Evolutionary conservation across 2,888 invertebrate genomes (phyloP).

Genomic region (Drosophila algonquin): DNA sequence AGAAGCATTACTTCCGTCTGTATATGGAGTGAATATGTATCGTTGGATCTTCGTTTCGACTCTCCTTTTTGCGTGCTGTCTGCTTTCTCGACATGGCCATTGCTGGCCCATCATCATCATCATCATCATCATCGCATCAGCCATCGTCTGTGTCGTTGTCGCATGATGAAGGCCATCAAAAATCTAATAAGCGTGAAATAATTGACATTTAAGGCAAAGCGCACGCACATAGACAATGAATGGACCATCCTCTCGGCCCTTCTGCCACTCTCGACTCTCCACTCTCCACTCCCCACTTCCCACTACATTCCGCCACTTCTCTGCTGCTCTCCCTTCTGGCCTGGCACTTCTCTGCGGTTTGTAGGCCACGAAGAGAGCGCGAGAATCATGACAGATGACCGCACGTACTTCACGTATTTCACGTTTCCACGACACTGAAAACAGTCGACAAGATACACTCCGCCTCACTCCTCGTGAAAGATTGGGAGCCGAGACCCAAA

Average conservation of each 20-base stretch:
- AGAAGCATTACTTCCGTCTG: slow-evolving; percentile 61
- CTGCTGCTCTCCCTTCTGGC: neutral
- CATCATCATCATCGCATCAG: slow-evolving; percentile 27
- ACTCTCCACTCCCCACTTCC: neutral
- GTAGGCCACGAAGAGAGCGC: slow-evolving; percentile 58
- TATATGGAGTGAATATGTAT: slow-evolving; percentile 19
- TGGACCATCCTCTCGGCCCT: neutral
- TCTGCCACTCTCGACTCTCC: neutral
- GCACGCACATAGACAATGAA: slow-evolving; percentile 73
- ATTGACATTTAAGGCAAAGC: slow-evolving; percentile 77
- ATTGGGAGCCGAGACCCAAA: slow-evolving; percentile 1
- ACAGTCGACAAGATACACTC: slow-evolving; percentile 41
- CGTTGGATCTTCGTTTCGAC: slow-evolving; percentile 16
- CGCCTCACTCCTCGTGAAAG: neutral
- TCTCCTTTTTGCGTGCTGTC: slow-evolving; percentile 25
- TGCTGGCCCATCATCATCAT: slow-evolving; percentile 3
- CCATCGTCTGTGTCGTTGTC: slow-evolving; percentile 24
- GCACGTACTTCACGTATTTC: slow-evolving; percentile 62
- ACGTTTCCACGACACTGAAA: slow-evolving; percentile 54
- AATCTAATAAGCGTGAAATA: slow-evolving; percentile 79
- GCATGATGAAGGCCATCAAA: slow-evolving; percentile 54
- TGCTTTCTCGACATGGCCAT: slow-evolving; percentile 38
- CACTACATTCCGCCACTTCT: neutral
- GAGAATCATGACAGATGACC: slow-evolving; percentile 78
- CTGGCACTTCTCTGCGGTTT: slow-evolving; percentile 36